A percentile compares a stretch with the other conserved stretches of the same genome.
phyloP scores from a whole-genome alignment of 92 coral and sea anemone genomes.

The Pocillopora grandis region DNA sequence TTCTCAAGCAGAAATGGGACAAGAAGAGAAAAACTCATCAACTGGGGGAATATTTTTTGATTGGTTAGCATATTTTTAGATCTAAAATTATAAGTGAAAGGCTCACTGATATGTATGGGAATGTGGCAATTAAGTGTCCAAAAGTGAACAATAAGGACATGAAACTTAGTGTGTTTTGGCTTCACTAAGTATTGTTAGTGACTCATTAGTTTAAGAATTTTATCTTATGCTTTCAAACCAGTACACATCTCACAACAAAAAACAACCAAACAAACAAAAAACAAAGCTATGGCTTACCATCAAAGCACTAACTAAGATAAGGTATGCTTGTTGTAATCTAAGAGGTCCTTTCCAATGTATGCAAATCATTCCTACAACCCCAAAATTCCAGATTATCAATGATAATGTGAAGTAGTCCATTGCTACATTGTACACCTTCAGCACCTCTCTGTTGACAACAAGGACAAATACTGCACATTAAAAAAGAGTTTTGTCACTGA shows the following conservation, averaged over 20 bases:
- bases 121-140: too few species aligned
- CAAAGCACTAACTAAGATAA: conserved; percentile 96
- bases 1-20: too few species aligned
- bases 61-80: too few species aligned
- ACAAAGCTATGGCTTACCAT: conserved; percentile 68
- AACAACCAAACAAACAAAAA: background rate
- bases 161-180: too few species aligned
- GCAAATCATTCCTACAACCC: conserved; percentile 97
- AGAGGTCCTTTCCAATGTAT: conserved; percentile 99
- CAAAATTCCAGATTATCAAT: conserved; percentile 95
- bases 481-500: background rate
- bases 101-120: too few species aligned
- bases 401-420: conserved; percentile 96
- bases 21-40: too few species aligned
- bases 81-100: too few species aligned
- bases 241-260: background rate
- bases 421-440: conserved; percentile 93
- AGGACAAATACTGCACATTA: background rate
- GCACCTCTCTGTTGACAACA: conserved; percentile 71
- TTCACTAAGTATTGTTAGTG: too few species aligned
- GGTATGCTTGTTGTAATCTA: conserved; percentile 91
- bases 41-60: too few species aligned
- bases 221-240: too few species aligned
- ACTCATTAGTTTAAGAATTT: too few species aligned
- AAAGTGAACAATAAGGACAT: too few species aligned